Conservation (phyloP, 2,888 invertebrate genomes). For the Spodoptera exigua region DNA sequence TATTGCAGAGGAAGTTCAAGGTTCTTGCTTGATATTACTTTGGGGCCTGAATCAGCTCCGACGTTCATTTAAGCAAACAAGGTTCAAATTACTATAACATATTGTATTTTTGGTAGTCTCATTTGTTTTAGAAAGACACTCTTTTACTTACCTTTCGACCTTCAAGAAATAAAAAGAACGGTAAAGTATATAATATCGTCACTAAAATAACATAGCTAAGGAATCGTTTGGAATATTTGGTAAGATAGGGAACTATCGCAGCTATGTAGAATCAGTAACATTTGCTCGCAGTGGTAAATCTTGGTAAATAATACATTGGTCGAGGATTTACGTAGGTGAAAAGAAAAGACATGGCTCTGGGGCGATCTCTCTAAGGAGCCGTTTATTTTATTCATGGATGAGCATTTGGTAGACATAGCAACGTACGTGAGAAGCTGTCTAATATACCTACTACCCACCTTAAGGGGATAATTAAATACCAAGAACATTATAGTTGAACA, state of each 20-base stretch:
- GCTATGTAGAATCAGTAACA: slow-evolving; percentile 32
- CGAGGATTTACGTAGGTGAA: slow-evolving; percentile 71
- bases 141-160: no score
- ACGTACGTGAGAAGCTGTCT: slow-evolving; percentile 61
- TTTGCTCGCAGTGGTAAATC: slow-evolving; percentile 64
- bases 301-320: slow-evolving; percentile 65
- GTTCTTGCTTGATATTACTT: no score
- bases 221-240: no score
- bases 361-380: slow-evolving; percentile 59
- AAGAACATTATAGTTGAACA: no score
- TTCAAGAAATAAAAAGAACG: no score
- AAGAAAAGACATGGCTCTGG: slow-evolving; percentile 73
- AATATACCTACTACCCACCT: slow-evolving; percentile 36
- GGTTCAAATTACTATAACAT: no score
- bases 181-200: neutral
- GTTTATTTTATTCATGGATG: slow-evolving; percentile 73
- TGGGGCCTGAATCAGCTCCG: no score
- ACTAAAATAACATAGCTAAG: no score
- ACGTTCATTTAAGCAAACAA: no score
- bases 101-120: no score
- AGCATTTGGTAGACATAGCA: slow-evolving; percentile 53
- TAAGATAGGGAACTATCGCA: slow-evolving; percentile 3
- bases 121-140: no score
- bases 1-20: no score
- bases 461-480: slow-evolving; percentile 54